phyloP scores from a whole-genome alignment of 2,888 invertebrate species.

The Dryobota labecula region DNA sequence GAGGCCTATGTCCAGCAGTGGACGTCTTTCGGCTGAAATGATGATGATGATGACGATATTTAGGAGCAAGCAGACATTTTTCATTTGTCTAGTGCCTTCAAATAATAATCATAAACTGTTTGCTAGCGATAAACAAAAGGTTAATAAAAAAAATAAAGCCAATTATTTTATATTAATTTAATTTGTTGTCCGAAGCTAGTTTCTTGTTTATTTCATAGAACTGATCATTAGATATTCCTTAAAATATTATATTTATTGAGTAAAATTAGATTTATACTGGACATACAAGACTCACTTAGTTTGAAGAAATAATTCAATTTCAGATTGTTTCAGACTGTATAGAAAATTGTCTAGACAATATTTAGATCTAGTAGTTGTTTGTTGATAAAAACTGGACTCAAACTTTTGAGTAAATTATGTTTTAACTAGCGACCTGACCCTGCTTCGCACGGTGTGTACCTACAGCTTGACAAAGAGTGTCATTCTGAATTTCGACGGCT shows the following conservation, averaged over 20 bases:
- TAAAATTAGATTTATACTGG: not conserved
- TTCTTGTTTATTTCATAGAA: constrained; percentile 13
- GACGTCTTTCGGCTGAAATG: too few relatives aligned
- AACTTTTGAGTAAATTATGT: too few relatives aligned
- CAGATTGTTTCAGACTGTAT: not conserved
- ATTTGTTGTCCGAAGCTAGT: not conserved
- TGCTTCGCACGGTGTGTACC: too few relatives aligned
- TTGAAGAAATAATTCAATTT: not conserved
- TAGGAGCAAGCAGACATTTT: constrained; percentile 7
- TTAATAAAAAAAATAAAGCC: not conserved
- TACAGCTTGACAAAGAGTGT: too few relatives aligned
- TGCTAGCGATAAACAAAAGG: not conserved
- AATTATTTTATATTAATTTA: not conserved
- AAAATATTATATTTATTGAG: constrained; percentile 24
- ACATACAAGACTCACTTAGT: not conserved
- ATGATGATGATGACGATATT: too few relatives aligned
- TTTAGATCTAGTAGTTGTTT: not conserved
- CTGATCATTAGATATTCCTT: not conserved
- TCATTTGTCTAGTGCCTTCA: not conserved
- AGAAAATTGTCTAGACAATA: not conserved
- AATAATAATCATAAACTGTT: constrained; percentile 1
- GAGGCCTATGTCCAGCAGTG: too few relatives aligned
- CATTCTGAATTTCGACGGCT: too few relatives aligned
- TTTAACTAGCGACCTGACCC: too few relatives aligned
- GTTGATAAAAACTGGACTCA: not conserved